These are phyloP conservation scores for Cataglyphis hispanica DNA, from an alignment of 1,140 invertebrate genomes.

Conservation along the genomic window DNA sequence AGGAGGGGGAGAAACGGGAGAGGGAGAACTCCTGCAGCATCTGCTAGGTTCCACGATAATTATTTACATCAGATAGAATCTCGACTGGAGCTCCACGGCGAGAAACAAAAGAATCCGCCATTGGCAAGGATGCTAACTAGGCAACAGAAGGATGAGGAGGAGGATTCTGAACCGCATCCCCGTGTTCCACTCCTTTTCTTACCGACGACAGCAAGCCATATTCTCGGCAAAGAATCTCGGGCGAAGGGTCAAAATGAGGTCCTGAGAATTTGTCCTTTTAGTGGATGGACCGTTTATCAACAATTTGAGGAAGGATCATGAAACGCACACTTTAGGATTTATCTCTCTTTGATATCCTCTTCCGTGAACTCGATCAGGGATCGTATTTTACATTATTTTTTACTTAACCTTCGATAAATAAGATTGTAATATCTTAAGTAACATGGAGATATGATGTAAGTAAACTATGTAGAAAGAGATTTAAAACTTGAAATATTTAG, in stretches of 20 bases:
- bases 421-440: neutral
- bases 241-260: slow-evolving; percentile 55
- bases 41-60: slow-evolving; percentile 83
- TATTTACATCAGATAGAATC: slow-evolving; percentile 86
- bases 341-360: slow-evolving; percentile 14
- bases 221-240: slow-evolving; percentile 24
- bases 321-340: slow-evolving; percentile 6
- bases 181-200: slow-evolving; percentile 65
- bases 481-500: neutral
- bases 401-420: slow-evolving; percentile 25
- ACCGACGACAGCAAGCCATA: slow-evolving; percentile 58
- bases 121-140: slow-evolving; percentile 65
- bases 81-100: slow-evolving; percentile 79
- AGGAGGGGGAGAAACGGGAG: slow-evolving; percentile 18
- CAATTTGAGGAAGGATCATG: slow-evolving; percentile 44
- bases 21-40: slow-evolving; percentile 72
- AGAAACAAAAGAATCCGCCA: slow-evolving; percentile 85
- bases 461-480: neutral
- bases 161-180: slow-evolving; percentile 58
- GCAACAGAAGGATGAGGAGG: slow-evolving; percentile 9
- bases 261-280: slow-evolving; percentile 67
- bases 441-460: neutral
- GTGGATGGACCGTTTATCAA: slow-evolving; percentile 11
- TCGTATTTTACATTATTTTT: neutral
- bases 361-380: slow-evolving; percentile 22